A percentile compares a stretch with the other conserved stretches of the same genome.
phyloP scores from a whole-genome alignment of 2,797 vertebrate species.

The Podarcis lilfordi region DNA sequence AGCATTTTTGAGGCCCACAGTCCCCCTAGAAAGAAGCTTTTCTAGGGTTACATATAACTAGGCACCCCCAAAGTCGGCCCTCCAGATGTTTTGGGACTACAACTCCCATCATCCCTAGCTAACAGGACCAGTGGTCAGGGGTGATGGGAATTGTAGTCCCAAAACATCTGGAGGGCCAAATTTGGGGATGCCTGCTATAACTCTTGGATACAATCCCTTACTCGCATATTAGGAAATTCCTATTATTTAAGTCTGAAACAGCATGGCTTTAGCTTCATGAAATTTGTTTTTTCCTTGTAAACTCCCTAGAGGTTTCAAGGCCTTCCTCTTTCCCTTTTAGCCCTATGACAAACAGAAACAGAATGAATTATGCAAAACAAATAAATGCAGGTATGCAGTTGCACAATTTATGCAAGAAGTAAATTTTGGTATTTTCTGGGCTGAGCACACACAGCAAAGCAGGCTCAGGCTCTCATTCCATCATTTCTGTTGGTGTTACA shows the following conservation, averaged over 20 bases:
- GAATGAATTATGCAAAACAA: neutral
- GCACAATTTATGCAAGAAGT: neutral
- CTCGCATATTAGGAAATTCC: neutral
- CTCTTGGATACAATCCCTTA: neutral
- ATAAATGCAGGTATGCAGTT: neutral
- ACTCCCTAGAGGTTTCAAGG: neutral
- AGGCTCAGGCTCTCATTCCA: neutral
- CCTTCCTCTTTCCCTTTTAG: neutral
- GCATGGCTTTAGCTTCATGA: neutral
- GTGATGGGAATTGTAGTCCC: too few species aligned
- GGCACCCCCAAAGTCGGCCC: too few species aligned
- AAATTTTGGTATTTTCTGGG: too few species aligned
- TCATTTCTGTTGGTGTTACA: neutral
- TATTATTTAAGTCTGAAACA: neutral
- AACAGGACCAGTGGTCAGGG: too few species aligned
- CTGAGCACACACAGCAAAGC: too few species aligned
- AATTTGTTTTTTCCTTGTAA: neutral
- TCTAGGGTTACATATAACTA: too few species aligned
- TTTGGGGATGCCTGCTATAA: neutral
- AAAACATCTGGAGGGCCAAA: too few species aligned
- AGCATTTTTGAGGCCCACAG: neutral
- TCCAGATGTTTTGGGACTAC: too few species aligned
- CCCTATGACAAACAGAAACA: neutral
- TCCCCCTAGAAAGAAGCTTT: neutral
- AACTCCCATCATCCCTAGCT: too few species aligned